phyloP scores from a whole-genome alignment of 2,888 invertebrate genomes.

The Drosophila mimica region DNA sequence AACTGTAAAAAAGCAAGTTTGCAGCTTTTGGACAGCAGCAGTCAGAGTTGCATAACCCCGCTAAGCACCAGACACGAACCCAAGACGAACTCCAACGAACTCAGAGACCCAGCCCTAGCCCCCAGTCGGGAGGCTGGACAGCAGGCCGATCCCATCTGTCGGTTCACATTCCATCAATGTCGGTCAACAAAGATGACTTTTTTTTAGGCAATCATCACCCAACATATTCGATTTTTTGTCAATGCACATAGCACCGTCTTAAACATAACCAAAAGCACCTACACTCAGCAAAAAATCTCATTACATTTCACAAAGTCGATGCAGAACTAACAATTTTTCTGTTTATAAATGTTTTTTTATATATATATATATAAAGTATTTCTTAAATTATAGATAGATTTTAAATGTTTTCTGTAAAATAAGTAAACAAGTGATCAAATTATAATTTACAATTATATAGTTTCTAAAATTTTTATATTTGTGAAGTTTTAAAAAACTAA shows the following conservation, averaged over 20 bases:
- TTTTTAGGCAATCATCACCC: slow-evolving; percentile 7
- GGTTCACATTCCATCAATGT: slow-evolving; percentile 70
- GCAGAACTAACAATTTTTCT: background rate
- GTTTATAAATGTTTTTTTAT: background rate
- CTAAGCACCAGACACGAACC: slow-evolving; percentile 1
- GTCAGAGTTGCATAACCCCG: slow-evolving; percentile 57
- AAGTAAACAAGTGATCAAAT: no score
- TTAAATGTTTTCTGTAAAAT: no score
- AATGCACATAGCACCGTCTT: slow-evolving; percentile 48
- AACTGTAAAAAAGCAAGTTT: slow-evolving; percentile 56
- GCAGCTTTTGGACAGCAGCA: slow-evolving; percentile 38
- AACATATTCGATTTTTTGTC: slow-evolving; percentile 31
- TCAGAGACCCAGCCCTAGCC: slow-evolving; percentile 12
- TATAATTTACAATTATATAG: no score
- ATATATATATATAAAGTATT: background rate
- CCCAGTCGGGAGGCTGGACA: slow-evolving; percentile 16
- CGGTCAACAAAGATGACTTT: slow-evolving; percentile 37
- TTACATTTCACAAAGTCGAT: background rate
- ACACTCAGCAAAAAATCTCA: background rate
- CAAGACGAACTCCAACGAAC: slow-evolving; percentile 1
- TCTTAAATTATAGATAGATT: background rate
- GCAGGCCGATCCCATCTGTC: slow-evolving; percentile 37
- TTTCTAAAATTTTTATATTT: no score
- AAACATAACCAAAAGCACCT: slow-evolving; percentile 6
- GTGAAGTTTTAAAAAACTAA: background rate